Percentiles rank a stretch among this genome's conserved stretches.
These are phyloP conservation scores for Epirrita christyi DNA, from an alignment of 2,888 invertebrate genomes.

Conservation along the genomic window DNA sequence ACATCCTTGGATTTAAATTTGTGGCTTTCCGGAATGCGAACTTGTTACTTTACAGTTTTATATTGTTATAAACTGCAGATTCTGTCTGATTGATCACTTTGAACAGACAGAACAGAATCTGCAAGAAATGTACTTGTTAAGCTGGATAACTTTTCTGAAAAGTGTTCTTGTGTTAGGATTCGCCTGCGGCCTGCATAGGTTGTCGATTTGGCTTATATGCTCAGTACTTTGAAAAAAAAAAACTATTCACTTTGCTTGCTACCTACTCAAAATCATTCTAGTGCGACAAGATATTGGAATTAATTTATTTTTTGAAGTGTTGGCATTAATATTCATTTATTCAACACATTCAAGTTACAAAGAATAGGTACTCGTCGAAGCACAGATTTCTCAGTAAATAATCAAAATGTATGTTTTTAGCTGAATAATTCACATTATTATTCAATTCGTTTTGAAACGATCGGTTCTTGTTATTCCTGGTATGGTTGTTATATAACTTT, in stretches of 20 bases:
- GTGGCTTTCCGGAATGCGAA: constrained; percentile 5
- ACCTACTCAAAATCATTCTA: constrained; percentile 7
- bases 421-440: constrained; percentile 42
- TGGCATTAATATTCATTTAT: constrained; percentile 52
- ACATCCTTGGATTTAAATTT: constrained; percentile 8
- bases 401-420: constrained; percentile 41
- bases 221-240: too few species aligned
- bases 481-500: constrained; percentile 28
- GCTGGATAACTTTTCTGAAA: too few species aligned
- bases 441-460: constrained; percentile 45
- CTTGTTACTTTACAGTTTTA: background rate
- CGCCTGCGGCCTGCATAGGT: too few species aligned
- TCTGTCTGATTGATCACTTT: background rate
- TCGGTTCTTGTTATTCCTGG: constrained; percentile 35
- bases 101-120: background rate
- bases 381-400: constrained; percentile 43
- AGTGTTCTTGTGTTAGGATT: too few species aligned
- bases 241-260: too few species aligned
- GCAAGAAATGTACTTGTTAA: too few species aligned
- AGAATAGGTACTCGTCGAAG: constrained; percentile 41
- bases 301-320: constrained; percentile 36
- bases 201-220: too few species aligned
- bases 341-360: constrained; percentile 39
- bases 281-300: constrained; percentile 17
- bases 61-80: background rate